Evolutionary conservation across 2,797 vertebrate species (phyloP), one percentile per base, ranked within the genome.

Genomic region (Danio tinwini): DNA sequence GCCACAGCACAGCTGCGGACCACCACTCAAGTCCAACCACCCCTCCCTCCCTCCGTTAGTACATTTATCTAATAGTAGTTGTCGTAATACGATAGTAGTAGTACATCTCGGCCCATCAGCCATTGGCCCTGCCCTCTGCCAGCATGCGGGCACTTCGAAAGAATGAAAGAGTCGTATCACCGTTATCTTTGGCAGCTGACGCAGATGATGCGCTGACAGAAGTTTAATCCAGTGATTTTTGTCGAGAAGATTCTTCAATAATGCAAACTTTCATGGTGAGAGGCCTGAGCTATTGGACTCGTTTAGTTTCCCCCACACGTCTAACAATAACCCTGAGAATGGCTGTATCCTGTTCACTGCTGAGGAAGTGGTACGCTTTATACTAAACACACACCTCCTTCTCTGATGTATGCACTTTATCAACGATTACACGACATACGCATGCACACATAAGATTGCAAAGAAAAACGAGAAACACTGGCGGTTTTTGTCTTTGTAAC

Each of bases 151-250:
- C 96, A 96, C 96, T 97, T 96, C 92, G 93, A 94, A 93, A 88
- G 7, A 42, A 87, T 29, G 85, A 49, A 39, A 39, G 21, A 53
- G 93, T 93, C 81, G 83, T 84, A 88, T 87, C 87, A 87, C 90
- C 87, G 84, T 90, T 87, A 86, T 98, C 96, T 98, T 98, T 97
- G 96, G 96, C 96, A 98, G 96, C 95, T 95, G 93, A 93, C 92
- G 93, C 89, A 93, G 91, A 95, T 91, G 93, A 59, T 58, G 42
- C 90, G 93, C 93, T 92, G 92, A 95, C 93, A 95, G 93, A 96
- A 94, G 83, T 90, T 94, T 95, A 95, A 95, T 96, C 96, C 95
- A 95, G 95, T 96, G 95, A 96, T 95, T 93, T n/a, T 93, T 81
- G 69, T 90, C 92, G 61, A 82, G 90, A 78, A 59, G 58, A 71